A percentile compares a stretch with the other conserved stretches of the same genome.
phyloP scores from a whole-genome alignment of 2,888 invertebrate genomes.

The Nephrotoma appendiculata region DNA sequence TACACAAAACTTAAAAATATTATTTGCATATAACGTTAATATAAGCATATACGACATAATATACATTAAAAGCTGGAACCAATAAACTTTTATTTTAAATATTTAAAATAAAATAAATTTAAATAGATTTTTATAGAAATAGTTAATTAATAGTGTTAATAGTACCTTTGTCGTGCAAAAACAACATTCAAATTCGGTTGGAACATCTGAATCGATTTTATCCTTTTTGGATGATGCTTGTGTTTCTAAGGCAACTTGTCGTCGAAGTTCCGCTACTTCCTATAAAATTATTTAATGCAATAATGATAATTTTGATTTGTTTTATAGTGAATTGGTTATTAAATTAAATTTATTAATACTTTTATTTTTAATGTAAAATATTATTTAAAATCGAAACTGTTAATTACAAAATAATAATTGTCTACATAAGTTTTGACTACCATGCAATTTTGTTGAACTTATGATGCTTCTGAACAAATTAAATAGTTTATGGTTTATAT shows the following conservation, averaged over 20 bases:
- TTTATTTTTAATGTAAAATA: not conserved
- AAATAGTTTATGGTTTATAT: no score
- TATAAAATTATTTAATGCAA: slow-evolving; percentile 19
- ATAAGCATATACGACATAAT: not conserved
- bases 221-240: slow-evolving; percentile 32
- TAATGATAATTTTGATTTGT: slow-evolving; percentile 6
- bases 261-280: slow-evolving; percentile 34
- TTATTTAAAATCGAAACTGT: not conserved
- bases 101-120: not conserved
- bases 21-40: not conserved
- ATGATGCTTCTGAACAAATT: not conserved
- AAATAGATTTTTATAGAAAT: not conserved
- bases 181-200: slow-evolving; percentile 94
- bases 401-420: not conserved
- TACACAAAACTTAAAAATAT: not conserved
- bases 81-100: not conserved
- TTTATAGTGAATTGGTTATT: not conserved
- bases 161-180: slow-evolving; percentile 90
- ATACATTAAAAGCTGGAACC: not conserved
- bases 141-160: slow-evolving; percentile 1
- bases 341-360: not conserved
- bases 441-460: not conserved
- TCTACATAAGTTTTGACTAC: not conserved
- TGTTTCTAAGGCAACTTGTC: slow-evolving; percentile 33
- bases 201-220: slow-evolving; percentile 71